These are phyloP conservation scores for Salticus scenicus DNA, from an alignment of 2,888 invertebrate species.

Conservation along the genomic window DNA sequence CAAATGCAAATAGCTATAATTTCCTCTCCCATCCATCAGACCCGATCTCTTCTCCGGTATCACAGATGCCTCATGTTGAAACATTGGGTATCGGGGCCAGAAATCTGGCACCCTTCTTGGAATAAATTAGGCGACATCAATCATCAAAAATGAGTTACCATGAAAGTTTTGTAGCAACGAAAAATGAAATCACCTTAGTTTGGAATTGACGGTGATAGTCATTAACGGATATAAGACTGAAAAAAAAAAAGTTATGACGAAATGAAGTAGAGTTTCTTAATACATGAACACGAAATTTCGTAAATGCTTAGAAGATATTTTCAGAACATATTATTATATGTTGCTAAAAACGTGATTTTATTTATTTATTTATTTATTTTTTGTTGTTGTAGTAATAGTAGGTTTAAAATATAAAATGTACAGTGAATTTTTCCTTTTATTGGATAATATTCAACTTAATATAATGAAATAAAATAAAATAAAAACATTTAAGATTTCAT, in stretches of 20 bases:
- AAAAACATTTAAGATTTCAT: no score
- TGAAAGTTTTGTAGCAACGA: not conserved
- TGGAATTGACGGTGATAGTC: not conserved
- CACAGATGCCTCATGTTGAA: not conserved
- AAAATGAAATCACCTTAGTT: not conserved
- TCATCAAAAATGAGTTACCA: constrained; percentile 3
- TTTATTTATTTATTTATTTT: no score
- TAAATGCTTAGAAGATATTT: no score
- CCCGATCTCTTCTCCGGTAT: not conserved
- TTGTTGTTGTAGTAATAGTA: no score
- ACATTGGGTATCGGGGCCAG: not conserved
- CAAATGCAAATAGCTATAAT: not conserved
- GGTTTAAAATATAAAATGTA: no score
- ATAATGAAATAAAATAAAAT: no score
- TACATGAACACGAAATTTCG: no score
- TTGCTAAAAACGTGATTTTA: no score
- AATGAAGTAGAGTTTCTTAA: no score
- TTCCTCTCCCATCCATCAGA: constrained; percentile 1
- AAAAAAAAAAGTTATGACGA: not conserved
- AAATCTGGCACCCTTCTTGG: not conserved
- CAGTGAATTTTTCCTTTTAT: no score
- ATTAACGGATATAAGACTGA: not conserved
- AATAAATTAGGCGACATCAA: constrained; percentile 6
- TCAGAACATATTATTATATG: no score
- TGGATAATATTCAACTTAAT: no score